These are phyloP conservation scores for Lagenorhynchus albirostris DNA, from an alignment of 2,113 vertebrate species.

Conservation along the genomic window DNA sequence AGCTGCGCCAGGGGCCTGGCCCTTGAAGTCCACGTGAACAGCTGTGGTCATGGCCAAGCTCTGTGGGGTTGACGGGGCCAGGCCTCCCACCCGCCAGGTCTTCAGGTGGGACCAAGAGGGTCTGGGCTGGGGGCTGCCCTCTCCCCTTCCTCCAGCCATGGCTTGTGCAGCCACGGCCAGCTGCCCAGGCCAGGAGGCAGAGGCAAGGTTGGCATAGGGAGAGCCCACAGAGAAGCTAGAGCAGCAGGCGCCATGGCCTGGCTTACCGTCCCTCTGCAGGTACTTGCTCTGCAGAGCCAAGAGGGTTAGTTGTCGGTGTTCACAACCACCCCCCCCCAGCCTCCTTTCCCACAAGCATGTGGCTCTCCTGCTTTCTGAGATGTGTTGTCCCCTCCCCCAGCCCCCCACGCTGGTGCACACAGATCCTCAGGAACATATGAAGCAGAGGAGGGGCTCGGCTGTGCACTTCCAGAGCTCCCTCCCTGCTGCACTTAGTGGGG, in stretches of 20 bases:
- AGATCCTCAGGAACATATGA: conserved; percentile 58
- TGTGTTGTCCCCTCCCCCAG: conserved; percentile 52
- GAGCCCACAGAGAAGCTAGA: background rate
- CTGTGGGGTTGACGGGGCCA: background rate
- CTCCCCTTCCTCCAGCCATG: background rate
- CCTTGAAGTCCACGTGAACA: conserved; percentile 70
- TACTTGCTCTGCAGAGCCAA: background rate
- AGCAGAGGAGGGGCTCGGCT: conserved; percentile 69
- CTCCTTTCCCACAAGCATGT: conserved; percentile 40
- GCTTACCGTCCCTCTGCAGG: background rate
- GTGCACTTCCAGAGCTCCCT: background rate
- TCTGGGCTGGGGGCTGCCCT: background rate
- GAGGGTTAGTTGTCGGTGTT: background rate
- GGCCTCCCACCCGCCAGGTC: accelerated
- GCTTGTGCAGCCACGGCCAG: background rate
- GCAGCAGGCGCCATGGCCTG: background rate
- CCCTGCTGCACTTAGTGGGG: background rate
- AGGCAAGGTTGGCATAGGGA: background rate
- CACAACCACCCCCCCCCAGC: background rate
- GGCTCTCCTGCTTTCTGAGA: conserved; percentile 39
- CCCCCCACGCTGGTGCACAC: conserved; percentile 24
- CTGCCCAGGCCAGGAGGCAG: background rate
- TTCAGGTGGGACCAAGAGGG: background rate
- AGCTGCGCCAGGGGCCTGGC: background rate
- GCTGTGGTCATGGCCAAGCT: conserved; percentile 20